Evolutionary conservation across 2,888 invertebrate species (phyloP).

Genomic region (Heliothis peltigera): DNA sequence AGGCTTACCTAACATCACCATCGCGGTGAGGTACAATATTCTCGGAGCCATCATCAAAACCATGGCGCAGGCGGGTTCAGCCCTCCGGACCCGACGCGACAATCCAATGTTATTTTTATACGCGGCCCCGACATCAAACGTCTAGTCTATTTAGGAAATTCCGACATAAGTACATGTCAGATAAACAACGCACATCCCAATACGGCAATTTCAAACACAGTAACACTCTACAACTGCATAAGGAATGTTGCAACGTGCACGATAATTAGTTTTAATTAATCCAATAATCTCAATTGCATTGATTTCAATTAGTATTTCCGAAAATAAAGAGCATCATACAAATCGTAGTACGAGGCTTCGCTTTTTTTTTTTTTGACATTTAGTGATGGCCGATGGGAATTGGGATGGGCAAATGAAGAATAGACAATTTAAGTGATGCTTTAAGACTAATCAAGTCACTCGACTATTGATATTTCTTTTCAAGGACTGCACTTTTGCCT

Average conservation of each 20-base stretch:
- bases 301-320: conserved; percentile 71
- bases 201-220: conserved; percentile 61
- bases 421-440: neutral
- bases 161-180: conserved; percentile 82
- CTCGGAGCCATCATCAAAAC: conserved; percentile 73
- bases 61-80: conserved; percentile 76
- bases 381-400: conserved; percentile 22
- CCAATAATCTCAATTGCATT: conserved; percentile 61
- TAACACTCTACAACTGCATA: conserved; percentile 54
- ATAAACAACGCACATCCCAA: conserved; percentile 84
- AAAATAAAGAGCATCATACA: conserved; percentile 65
- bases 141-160: conserved; percentile 87
- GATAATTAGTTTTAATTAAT: conserved; percentile 59
- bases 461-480: too few species aligned
- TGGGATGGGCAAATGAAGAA: neutral
- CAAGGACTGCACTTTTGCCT: too few species aligned
- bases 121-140: conserved; percentile 87
- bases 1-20: conserved; percentile 78
- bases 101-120: conserved; percentile 88
- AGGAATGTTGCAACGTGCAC: conserved; percentile 42
- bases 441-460: neutral
- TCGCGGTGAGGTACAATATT: conserved; percentile 65
- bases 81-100: conserved; percentile 78
- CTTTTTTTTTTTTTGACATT: conserved; percentile 66
- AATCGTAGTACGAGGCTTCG: conserved; percentile 53